Evolutionary conservation across 2,888 invertebrate genomes (phyloP), one percentile per base, ranked within the genome.

Genomic region (Chrysolina americana): DNA sequence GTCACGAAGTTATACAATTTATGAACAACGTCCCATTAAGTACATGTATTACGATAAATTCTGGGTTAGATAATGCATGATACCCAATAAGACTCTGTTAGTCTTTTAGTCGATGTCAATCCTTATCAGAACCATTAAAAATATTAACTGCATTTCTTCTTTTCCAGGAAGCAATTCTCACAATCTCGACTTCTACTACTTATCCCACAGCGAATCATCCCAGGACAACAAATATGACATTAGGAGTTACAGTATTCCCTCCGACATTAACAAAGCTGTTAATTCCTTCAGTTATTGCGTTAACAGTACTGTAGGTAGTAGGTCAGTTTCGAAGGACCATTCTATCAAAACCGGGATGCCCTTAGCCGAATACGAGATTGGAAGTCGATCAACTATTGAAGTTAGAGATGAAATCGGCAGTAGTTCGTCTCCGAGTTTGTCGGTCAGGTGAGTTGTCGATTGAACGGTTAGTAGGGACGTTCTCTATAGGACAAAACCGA

Each of bases 181-280:
- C 10, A 23, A 53, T 6, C 53, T 53, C 13, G 53, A 53, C 21
- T 23, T 13, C 21, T 53, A 53, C 19, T 53, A 21, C 53, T 11
- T 53, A 21, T 53, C 53, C 53, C 17, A 53, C 53, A 53, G 53
- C 21, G 53, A 53, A 53, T 53, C 53, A 10, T 13, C 21, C 21
- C 11, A 53, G 19, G 53, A 53, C 5, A 21, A 53, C 53, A 53
- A 21, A 21, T 53, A 53, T 11, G 53, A 53, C 21, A 13, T 53
- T 19, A 53, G 13, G 13, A 53, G 11, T 4, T 53, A 23, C 53
- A 53, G 1, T 13, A 53, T 53, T 19, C 21, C 53, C 11, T 23
- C 53, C 3, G 19, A 19, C 11, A 21, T 13, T 10, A 53, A 53
- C 11, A 53, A 21, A 19, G 21, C 11, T 21, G 53, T 23, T 21